Evolutionary conservation across 2,113 vertebrate species (phyloP), one percentile per base, ranked within the genome.

Genomic region (Herpailurus yagouaroundi): DNA sequence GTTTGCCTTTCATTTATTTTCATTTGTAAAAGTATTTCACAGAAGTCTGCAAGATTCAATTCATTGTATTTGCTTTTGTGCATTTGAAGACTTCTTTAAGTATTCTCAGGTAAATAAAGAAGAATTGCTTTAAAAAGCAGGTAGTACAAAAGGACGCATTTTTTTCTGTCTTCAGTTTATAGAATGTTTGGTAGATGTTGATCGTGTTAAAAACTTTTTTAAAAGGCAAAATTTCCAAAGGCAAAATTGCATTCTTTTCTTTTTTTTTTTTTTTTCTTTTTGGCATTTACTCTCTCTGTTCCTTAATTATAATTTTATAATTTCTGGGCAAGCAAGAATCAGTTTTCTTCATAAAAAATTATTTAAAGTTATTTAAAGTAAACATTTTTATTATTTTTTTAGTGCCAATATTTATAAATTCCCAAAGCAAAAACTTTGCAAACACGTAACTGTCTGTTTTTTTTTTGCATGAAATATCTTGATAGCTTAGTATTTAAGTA

Each of bases 1-100:
- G 48, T 89, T 93, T 92, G 84, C 63, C 27, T 88, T 90, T 71
- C 87, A 48, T 88, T 98, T 97, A 95, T 95, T 97, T 97, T 97
- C 21, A 33, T 97, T 86, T 48, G 50, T 52, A 91, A 90, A 96
- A 96, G 73, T 82, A 93, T 97, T 98, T 97, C 76, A 45, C 12
- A 60, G 55, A 85, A 66, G 36, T 83, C 77, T 93, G 63, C n/a
- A 57, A 82, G 80, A 91, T 86, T 76, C 85, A 94, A 68, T 81
- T 85, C 45, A 83, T 79, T 88, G 92, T 93, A 94, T 90, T 95
- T 98, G 88, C 36, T 96, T 96, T 64, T 74, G 36, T 93, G 41
- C 41, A 29, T 89, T 93, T 57, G 66, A 91, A 89, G 71, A 74
- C 38, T 64, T 77, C 89, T 31, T 90, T 95, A 63, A 94, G 21